A percentile compares a stretch with the other conserved stretches of the same genome.
These are phyloP conservation scores for Pristionchus mayeri DNA, from an alignment of 2,888 invertebrate species.

Conservation along the genomic window DNA sequence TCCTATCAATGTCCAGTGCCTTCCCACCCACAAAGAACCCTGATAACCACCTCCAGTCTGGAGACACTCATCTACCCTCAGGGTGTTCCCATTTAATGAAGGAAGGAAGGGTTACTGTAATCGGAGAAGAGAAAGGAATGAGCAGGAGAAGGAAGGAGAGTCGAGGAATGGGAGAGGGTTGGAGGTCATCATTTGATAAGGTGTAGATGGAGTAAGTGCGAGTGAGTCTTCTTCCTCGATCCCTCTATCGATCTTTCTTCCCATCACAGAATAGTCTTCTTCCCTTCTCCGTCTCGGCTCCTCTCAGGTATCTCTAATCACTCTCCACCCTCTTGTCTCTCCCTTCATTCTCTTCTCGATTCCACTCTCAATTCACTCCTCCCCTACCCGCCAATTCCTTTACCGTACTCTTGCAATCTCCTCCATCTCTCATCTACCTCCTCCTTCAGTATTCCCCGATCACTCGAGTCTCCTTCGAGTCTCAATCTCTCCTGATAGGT, in stretches of 20 bases:
- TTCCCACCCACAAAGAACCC: slow-evolving; percentile 34
- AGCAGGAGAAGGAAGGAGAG: background rate
- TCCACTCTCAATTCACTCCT: slow-evolving; percentile 12
- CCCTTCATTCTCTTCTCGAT: slow-evolving; percentile 19
- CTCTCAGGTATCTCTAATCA: slow-evolving; percentile 10
- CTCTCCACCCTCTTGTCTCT: slow-evolving; percentile 35
- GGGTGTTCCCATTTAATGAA: too few species aligned
- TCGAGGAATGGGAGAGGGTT: background rate
- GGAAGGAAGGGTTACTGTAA: background rate
- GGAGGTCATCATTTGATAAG: background rate
- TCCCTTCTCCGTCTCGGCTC: slow-evolving; percentile 29
- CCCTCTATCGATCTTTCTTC: background rate
- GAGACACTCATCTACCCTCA: background rate
- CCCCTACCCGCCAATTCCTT: background rate
- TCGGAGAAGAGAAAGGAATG: background rate
- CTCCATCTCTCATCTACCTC: slow-evolving; percentile 15
- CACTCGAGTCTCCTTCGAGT: slow-evolving; percentile 33
- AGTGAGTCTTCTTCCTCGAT: background rate
- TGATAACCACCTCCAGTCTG: background rate
- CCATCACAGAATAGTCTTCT: background rate
- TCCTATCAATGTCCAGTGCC: slow-evolving; percentile 24
- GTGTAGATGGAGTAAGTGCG: background rate
- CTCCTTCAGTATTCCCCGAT: background rate
- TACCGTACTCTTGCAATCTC: background rate
- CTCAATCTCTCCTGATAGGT: slow-evolving; percentile 41